Evolutionary conservation across 2,113 vertebrate genomes (phyloP), one percentile per base, ranked within the genome.

Genomic region (Camelus bactrianus): DNA sequence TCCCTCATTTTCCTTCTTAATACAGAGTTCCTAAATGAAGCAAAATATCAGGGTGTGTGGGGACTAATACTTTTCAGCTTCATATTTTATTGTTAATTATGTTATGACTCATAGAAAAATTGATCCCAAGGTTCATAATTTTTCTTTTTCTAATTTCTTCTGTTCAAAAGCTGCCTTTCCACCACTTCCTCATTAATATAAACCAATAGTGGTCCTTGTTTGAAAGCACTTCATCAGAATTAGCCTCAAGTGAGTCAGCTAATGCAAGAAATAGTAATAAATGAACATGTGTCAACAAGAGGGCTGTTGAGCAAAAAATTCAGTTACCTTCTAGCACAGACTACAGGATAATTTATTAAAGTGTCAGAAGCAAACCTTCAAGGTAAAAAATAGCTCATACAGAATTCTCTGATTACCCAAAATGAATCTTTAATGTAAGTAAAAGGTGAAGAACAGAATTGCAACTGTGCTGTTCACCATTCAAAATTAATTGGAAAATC

Each of bases 391-490:
- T 35, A 98, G 97, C 98, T 98, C 98, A 98, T 94, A 96, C 96
- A 97, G 96, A 98, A 96, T 94, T 97, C 96, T 93, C 90, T 96
- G 97, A 98, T 98, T 98, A 97, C 95, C 94, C 83, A 97, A 98
- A 98, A 98, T 96, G 96, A 98, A 97, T 97, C 96, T 97, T 97
- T 98, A 98, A 98, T 97, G 91, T 92, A 97, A 96, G 89, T 81
- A 98, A 98, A 98, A 95, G 96, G 93, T 88, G 97, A 98, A 93
- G 94, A 98, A 97, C 82, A 96, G 90, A 98, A 98, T 87, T 93
- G 80, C 54, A 81, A 54, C 85, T 50, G 0, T 95, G 77, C 72
- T 69, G 35, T 60, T 97, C 32, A 0, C 94, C 92, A 62, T 96
- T 98, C 89, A 97, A 95, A 98, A 97, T 98, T 98, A 98, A 98